Percentiles rank a stretch among this genome's conserved stretches.
phyloP scores from a whole-genome alignment of 1,140 invertebrate species.

The Maniola jurtina region DNA sequence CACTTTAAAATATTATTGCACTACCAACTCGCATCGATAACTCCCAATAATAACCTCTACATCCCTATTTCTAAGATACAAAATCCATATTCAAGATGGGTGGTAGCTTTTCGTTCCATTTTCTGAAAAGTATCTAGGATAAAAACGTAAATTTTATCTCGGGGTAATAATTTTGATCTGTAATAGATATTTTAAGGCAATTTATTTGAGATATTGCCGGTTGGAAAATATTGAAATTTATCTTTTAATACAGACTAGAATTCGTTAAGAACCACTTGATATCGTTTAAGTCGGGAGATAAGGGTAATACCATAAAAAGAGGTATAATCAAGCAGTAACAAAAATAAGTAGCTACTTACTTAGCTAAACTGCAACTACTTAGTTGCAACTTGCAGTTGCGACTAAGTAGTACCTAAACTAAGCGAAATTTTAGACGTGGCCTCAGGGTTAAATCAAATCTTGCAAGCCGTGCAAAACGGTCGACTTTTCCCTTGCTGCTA shows the following conservation, averaged over 20 bases:
- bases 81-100: not conserved
- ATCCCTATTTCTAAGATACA: slow-evolving; percentile 5
- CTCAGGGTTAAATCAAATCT: too few relatives aligned
- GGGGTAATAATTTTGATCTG: slow-evolving; percentile 12
- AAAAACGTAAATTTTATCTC: slow-evolving; percentile 12
- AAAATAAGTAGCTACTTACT: too few relatives aligned
- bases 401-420: too few relatives aligned
- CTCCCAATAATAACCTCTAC: slow-evolving; percentile 1
- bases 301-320: too few relatives aligned
- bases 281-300: too few relatives aligned
- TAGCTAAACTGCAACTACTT: too few relatives aligned
- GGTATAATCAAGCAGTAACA: too few relatives aligned
- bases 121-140: slow-evolving; percentile 24
- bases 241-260: not conserved
- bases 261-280: not conserved
- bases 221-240: not conserved
- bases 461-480: too few relatives aligned
- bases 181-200: slow-evolving; percentile 1
- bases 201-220: not conserved
- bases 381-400: too few relatives aligned
- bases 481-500: too few relatives aligned
- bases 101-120: slow-evolving; percentile 1
- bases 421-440: too few relatives aligned
- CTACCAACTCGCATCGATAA: slow-evolving; percentile 1
- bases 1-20: slow-evolving; percentile 51